Conservation (phyloP, 2,113 vertebrate species). For the Panurus biarmicus region DNA sequence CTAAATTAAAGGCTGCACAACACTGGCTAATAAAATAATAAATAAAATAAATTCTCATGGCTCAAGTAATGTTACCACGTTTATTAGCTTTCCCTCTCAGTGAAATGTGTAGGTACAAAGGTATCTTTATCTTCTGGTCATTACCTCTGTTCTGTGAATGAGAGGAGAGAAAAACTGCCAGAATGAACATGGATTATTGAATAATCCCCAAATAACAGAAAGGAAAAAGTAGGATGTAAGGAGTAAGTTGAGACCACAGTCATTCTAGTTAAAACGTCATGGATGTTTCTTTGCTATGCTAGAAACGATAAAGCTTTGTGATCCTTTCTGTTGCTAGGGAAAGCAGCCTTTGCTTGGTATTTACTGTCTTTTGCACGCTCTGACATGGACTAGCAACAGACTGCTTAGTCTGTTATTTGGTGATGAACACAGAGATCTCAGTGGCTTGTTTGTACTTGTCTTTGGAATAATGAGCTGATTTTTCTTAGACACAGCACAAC, state of each 20-base stretch:
- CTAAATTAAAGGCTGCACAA: background rate
- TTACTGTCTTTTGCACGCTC: background rate
- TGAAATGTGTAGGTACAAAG: background rate
- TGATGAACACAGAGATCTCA: background rate
- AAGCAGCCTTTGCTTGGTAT: background rate
- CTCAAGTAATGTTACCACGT: background rate
- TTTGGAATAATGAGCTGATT: background rate
- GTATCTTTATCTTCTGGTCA: background rate
- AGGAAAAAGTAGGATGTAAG: background rate
- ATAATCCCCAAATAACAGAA: background rate
- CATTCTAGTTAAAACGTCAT: background rate
- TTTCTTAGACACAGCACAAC: background rate
- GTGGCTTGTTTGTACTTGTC: background rate
- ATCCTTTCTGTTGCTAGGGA: background rate
- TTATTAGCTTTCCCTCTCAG: background rate
- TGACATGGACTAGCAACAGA: background rate
- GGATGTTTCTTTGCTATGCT: background rate
- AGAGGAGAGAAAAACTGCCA: background rate
- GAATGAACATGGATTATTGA: background rate
- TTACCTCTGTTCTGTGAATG: background rate
- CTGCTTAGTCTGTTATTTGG: background rate
- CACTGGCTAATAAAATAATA: background rate
- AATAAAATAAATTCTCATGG: fast-evolving
- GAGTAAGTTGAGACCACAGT: background rate
- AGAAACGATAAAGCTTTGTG: background rate